phyloP scores from a whole-genome alignment of 2,113 vertebrate genomes.

The Alouatta palliata region DNA sequence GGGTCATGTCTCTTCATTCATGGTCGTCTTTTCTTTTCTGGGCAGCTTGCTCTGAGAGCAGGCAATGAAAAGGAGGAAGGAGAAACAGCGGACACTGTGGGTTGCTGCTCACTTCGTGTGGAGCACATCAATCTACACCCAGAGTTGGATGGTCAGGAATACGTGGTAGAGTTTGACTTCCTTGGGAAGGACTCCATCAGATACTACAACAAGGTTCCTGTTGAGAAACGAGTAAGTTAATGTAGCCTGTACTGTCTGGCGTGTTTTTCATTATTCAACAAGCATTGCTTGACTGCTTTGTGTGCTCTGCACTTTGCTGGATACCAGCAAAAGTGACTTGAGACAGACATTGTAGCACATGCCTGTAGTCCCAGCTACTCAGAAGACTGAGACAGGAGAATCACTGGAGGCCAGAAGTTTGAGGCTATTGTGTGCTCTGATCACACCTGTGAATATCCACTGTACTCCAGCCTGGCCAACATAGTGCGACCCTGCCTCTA shows the following conservation, averaged over 20 bases:
- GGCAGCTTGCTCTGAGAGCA: constrained; percentile 95
- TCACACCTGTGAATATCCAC: not conserved
- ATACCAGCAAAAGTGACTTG: not conserved
- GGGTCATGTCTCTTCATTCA: not conserved
- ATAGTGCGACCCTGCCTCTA: not conserved
- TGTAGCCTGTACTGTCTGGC: not conserved
- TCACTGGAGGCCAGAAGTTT: not conserved
- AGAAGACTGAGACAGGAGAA: not conserved
- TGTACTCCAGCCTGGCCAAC: not conserved
- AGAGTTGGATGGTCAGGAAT: constrained; percentile 95
- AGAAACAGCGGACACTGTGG: constrained; percentile 96
- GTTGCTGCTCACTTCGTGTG: constrained; percentile 96
- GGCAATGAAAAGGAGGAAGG: constrained; percentile 99
- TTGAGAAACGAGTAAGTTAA: constrained; percentile 95
- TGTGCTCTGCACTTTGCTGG: not conserved
- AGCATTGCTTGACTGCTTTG: not conserved
- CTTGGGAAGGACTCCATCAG: constrained; percentile 97
- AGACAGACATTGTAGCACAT: not conserved
- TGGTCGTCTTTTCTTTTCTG: not conserved
- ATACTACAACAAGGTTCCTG: constrained; percentile 98
- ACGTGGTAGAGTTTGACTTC: constrained; percentile 98
- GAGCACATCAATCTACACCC: constrained; percentile 95
- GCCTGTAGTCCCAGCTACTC: not conserved
- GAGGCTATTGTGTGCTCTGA: not conserved
- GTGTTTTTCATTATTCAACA: not conserved